Base-by-base conservation (phyloP, 2,888 invertebrate genomes). In the Isoperla grammatica region DNA sequence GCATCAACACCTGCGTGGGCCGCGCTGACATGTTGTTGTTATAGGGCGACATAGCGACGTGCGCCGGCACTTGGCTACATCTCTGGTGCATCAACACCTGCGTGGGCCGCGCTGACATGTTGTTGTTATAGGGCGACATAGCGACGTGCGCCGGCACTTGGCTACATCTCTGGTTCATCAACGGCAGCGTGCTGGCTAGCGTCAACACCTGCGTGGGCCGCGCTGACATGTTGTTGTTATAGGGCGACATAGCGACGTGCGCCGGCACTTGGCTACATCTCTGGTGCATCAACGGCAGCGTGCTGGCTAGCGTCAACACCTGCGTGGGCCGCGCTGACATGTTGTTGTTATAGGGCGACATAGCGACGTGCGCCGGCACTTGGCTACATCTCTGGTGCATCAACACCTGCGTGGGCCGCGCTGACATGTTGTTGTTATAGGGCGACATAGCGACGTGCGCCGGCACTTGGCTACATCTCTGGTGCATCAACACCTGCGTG, bases 391-490 rank as follows among this genome's bases (percentile, higher is more conserved):
- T 96, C 42, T 99, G 98, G 97, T 92, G 91, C 29, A 93, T 98
- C 67, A 96, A 98, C 74, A 95, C 96, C 0, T 87, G 91, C 64
- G 89, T 92, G 2, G 90, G 91, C 1, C 81, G 90, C 63, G 86
- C 87, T 2, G 90, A 91, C 73, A 81, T 92, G 54, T 86, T 91
- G 82, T n/a, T 29, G 29, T 29, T 70, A 1, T 69, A 89, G 87
- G 97, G 99, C 19, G 97, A 98, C 73, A 95, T 99, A 71, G 97
- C 96, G 5, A 96, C 96, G 0, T 96, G 97, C 75, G 92, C 95
- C 55, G 95, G 95, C 43, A 96, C 96, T 43, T 93, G 93, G 88
- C 76, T 99, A 37, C 92, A 94, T 76, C 83, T 96, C 42, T 99
- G 98, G 97, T 92, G 91, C 29, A 93, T 98, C 67, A 96, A 98